Evolutionary conservation across 2,888 invertebrate genomes (phyloP).

Genomic region (Torymus tubicola): DNA sequence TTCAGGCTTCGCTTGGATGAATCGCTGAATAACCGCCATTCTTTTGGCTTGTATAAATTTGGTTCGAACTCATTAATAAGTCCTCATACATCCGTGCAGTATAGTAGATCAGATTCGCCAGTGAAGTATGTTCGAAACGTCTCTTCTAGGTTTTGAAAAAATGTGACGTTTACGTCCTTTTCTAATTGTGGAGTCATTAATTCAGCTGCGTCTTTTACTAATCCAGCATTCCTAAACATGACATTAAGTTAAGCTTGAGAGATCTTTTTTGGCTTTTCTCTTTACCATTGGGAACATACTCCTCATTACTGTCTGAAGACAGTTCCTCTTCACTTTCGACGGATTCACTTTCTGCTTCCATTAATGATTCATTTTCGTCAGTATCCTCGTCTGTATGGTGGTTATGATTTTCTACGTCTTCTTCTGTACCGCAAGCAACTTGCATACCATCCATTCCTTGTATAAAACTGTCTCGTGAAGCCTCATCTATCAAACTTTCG

Average conservation of each 20-base stretch:
- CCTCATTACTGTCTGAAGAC: neutral
- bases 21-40: neutral
- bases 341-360: conserved; percentile 9
- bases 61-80: neutral
- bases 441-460: conserved; percentile 18
- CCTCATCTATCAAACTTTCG: conserved; percentile 12
- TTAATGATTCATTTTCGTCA: conserved; percentile 7
- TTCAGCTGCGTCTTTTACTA: conserved; percentile 7
- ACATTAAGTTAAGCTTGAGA: neutral
- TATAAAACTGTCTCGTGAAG: conserved; percentile 6
- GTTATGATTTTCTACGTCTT: conserved; percentile 16
- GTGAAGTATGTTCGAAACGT: neutral
- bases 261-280: neutral
- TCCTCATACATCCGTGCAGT: neutral
- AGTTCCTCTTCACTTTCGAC: neutral
- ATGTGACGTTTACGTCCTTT: conserved; percentile 1
- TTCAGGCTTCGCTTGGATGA: neutral
- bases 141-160: neutral
- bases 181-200: neutral
- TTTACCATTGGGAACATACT: neutral
- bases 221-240: conserved; percentile 1
- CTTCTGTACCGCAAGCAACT: neutral
- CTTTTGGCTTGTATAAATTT: conserved; percentile 3
- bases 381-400: conserved; percentile 1
- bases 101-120: neutral